Conservation (phyloP, 2,797 vertebrate species). For the Discoglossus pictus region DNA sequence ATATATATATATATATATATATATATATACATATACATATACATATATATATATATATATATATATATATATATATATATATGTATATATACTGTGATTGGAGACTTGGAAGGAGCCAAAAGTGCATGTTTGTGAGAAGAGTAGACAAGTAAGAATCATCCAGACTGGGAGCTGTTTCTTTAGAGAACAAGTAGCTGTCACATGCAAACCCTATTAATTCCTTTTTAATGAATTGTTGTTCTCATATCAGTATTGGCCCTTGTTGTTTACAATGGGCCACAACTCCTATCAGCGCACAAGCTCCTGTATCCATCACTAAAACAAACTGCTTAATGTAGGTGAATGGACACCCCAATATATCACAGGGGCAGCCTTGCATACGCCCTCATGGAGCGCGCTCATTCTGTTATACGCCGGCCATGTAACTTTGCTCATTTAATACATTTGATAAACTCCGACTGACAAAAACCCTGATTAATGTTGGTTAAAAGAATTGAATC, state of each 20-base stretch:
- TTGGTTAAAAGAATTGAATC: conserved; percentile 91
- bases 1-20: too few species aligned
- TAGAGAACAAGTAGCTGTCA: conserved; percentile 67
- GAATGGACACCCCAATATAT: conserved; percentile 81
- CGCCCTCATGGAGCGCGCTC: conserved; percentile 53
- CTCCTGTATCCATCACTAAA: conserved; percentile 87
- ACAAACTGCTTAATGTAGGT: conserved; percentile 84
- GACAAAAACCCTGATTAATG: conserved; percentile 90
- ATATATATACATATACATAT: too few species aligned
- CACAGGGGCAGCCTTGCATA: conserved; percentile 79
- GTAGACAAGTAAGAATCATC: conserved; percentile 36
- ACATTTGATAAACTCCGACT: conserved; percentile 89
- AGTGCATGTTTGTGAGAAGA: too few species aligned
- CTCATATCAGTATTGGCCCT: conserved; percentile 85
- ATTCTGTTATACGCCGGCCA: conserved; percentile 59
- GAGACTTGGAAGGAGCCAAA: not conserved
- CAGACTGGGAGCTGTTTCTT: conserved; percentile 55
- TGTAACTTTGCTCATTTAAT: conserved; percentile 78
- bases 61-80: too few species aligned
- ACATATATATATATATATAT: too few species aligned
- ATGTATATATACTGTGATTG: too few species aligned
- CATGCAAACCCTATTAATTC: conserved; percentile 70
- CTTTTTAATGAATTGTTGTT: conserved; percentile 78
- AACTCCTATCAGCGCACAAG: conserved; percentile 74
- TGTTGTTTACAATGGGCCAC: conserved; percentile 73